phyloP scores from a whole-genome alignment of 2,888 invertebrate genomes.

The Philereme transversata region DNA sequence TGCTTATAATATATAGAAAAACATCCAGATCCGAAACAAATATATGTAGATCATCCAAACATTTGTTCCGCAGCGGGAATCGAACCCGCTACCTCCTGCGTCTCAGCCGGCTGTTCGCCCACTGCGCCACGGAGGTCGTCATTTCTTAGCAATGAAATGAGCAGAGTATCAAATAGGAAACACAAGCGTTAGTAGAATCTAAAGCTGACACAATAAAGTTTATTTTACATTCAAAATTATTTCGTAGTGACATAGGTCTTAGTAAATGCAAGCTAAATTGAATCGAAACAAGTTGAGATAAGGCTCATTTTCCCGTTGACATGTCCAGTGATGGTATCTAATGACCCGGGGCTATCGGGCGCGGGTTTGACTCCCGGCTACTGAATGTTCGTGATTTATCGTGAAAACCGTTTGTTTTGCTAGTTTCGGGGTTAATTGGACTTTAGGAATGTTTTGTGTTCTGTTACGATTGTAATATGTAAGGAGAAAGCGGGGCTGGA shows the following conservation, averaged over 20 bases:
- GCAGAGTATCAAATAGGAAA: neutral
- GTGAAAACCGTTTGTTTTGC: constrained; percentile 58
- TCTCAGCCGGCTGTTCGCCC: too few species aligned
- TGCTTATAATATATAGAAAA: too few species aligned
- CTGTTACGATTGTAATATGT: constrained; percentile 5
- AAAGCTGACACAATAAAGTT: neutral
- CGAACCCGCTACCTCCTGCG: too few species aligned
- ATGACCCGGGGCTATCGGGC: constrained; percentile 76
- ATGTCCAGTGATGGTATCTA: constrained; percentile 61
- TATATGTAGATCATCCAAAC: too few species aligned
- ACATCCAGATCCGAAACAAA: too few species aligned
- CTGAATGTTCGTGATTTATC: constrained; percentile 73
- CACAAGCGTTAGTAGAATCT: constrained; percentile 5
- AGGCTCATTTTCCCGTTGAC: constrained; percentile 11
- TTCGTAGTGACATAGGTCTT: neutral
- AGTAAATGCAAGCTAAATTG: neutral
- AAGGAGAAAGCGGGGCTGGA: neutral
- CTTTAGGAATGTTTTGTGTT: constrained; percentile 28
- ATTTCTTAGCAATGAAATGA: too few species aligned
- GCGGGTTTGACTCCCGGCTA: constrained; percentile 70
- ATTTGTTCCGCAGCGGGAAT: too few species aligned
- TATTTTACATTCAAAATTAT: neutral
- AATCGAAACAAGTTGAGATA: constrained; percentile 3
- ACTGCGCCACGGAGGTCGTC: too few species aligned
- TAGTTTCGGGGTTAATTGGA: constrained; percentile 68